Conservation (phyloP, 2,797 vertebrate genomes). For the Neosalanx taihuensis region DNA sequence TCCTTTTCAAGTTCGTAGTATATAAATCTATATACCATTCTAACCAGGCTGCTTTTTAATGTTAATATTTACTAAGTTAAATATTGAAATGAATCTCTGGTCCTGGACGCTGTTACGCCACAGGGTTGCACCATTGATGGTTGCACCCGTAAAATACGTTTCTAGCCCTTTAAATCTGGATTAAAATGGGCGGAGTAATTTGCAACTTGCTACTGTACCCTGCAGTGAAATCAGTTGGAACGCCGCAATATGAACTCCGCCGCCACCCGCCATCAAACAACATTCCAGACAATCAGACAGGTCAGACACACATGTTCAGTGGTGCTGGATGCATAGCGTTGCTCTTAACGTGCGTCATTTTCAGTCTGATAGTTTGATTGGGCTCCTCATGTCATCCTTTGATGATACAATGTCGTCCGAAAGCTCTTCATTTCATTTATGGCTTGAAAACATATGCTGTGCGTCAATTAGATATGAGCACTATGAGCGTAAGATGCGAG, state of each 20-base stretch:
- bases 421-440: background rate
- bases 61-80: background rate
- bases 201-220: conserved; percentile 50
- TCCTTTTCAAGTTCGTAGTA: too few species aligned
- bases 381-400: background rate
- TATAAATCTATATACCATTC: too few species aligned
- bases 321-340: background rate
- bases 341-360: conserved; percentile 15
- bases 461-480: background rate
- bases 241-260: conserved; percentile 63
- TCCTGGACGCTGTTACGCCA: too few species aligned
- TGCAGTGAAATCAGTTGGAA: conserved; percentile 65
- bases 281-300: conserved; percentile 38
- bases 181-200: conserved; percentile 52
- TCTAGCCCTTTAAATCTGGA: conserved; percentile 8
- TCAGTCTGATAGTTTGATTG: background rate
- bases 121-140: too few species aligned
- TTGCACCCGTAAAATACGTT: too few species aligned
- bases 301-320: conserved; percentile 44
- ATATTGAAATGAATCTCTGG: background rate
- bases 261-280: conserved; percentile 36
- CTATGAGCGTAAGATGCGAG: background rate
- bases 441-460: background rate
- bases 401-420: background rate
- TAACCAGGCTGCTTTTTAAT: background rate